phyloP scores from a whole-genome alignment of 2,797 vertebrate genomes.

The Rhinatrema bivittatum region DNA sequence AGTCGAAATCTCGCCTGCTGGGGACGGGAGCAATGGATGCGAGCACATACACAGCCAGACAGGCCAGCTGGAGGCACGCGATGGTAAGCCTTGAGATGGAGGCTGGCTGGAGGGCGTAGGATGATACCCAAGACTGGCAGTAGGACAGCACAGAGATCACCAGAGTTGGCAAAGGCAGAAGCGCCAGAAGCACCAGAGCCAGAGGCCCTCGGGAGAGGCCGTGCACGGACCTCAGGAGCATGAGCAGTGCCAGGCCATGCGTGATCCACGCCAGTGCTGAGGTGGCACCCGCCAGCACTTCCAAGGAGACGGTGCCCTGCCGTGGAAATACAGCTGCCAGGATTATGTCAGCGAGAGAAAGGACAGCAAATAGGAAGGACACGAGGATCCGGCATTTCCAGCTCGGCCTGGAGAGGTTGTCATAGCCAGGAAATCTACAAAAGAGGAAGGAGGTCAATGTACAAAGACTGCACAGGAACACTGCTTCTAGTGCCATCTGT shows the following conservation, averaged over 20 bases:
- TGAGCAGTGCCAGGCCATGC: conserved; percentile 61
- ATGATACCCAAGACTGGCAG: conserved; percentile 36
- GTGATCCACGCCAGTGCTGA: conserved; percentile 73
- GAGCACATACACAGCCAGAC: conserved; percentile 64
- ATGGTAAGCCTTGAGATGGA: conserved; percentile 58
- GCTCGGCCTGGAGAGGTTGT: conserved; percentile 40
- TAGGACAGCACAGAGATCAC: conserved; percentile 64
- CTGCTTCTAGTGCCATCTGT: too few species aligned
- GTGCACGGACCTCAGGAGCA: conserved; percentile 50
- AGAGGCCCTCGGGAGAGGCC: conserved; percentile 64
- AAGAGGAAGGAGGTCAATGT: conserved; percentile 11
- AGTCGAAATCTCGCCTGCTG: conserved; percentile 27
- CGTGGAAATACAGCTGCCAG: conserved; percentile 45
- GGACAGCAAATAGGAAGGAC: conserved; percentile 52
- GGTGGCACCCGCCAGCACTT: conserved; percentile 63
- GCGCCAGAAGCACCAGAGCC: conserved; percentile 48
- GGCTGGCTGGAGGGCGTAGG: conserved; percentile 41
- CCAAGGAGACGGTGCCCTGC: conserved; percentile 62
- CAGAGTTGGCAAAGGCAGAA: conserved; percentile 67
- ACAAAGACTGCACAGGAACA: too few species aligned
- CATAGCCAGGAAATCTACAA: conserved; percentile 25
- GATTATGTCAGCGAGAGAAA: conserved; percentile 61
- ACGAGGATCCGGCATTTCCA: conserved; percentile 66
- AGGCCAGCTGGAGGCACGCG: conserved; percentile 52
- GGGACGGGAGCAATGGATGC: conserved; percentile 57